These are phyloP conservation scores for Hedychridium roseum DNA, from an alignment of 2,888 invertebrate genomes.

Conservation along the genomic window DNA sequence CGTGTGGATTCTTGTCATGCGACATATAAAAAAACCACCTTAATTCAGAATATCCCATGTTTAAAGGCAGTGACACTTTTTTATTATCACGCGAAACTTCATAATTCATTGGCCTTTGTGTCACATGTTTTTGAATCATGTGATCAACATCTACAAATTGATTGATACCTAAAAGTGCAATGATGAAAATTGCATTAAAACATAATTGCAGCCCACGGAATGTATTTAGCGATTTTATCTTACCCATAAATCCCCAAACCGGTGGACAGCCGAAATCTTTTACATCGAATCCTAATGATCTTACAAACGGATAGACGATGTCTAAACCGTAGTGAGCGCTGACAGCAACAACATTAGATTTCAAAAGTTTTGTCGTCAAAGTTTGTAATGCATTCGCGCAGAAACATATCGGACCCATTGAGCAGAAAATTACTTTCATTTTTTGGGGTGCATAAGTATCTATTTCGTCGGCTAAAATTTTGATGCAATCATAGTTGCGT, in stretches of 20 bases:
- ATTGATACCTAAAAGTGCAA: conserved; percentile 61
- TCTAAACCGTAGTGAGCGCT: conserved; percentile 69
- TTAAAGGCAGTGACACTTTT: conserved; percentile 66
- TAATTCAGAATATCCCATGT: conserved; percentile 66
- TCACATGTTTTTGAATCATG: conserved; percentile 67
- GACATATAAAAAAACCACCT: conserved; percentile 67
- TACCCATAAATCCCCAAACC: conserved; percentile 70
- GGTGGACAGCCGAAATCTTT: conserved; percentile 69
- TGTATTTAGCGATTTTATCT: too few species aligned
- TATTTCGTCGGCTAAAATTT: conserved; percentile 64
- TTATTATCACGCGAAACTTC: conserved; percentile 65
- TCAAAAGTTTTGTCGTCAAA: conserved; percentile 59
- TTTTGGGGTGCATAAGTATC: conserved; percentile 65
- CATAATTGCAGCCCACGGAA: neutral
- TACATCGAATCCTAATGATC: conserved; percentile 62
- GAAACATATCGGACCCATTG: conserved; percentile 69
- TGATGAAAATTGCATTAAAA: neutral
- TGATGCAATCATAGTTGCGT: conserved; percentile 58
- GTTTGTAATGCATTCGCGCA: conserved; percentile 67
- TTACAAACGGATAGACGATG: conserved; percentile 46
- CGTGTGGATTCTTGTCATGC: conserved; percentile 63
- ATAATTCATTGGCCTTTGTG: conserved; percentile 66
- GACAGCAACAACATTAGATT: conserved; percentile 67
- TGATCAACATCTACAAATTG: conserved; percentile 68
- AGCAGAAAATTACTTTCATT: conserved; percentile 67